Percentiles rank a stretch among this genome's conserved stretches.
These are phyloP conservation scores for Leucophora obtusa DNA, from an alignment of 2,888 invertebrate genomes.

Conservation along the genomic window DNA sequence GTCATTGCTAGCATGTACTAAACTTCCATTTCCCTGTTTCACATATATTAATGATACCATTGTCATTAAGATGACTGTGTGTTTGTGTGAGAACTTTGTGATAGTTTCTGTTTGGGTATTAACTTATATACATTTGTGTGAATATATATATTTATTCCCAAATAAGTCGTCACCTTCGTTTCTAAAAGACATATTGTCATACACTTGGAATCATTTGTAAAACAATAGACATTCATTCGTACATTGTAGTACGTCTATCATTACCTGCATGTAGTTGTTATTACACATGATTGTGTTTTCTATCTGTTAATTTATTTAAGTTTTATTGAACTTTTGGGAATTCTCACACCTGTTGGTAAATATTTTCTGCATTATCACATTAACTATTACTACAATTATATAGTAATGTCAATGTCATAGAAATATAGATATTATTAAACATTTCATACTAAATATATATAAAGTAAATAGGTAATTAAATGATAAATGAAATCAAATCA, in stretches of 20 bases:
- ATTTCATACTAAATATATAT: slow-evolving; percentile 41
- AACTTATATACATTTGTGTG: not conserved
- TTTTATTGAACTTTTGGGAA: slow-evolving; percentile 56
- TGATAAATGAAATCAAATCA: slow-evolving; percentile 21
- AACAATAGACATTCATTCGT: not conserved
- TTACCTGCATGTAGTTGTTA: not conserved
- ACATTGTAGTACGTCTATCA: no score
- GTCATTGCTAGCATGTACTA: not conserved
- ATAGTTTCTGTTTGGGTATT: not conserved
- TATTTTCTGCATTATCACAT: slow-evolving; percentile 16
- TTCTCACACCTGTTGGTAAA: slow-evolving; percentile 44
- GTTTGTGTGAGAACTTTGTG: no score
- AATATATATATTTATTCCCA: not conserved
- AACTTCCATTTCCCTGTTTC: not conserved
- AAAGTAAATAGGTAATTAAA: slow-evolving; percentile 49
- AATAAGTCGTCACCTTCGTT: slow-evolving; percentile 21
- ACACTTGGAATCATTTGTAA: not conserved
- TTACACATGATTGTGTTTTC: slow-evolving; percentile 9
- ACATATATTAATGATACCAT: not conserved
- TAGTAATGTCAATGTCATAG: slow-evolving; percentile 47
- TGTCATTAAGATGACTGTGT: not conserved
- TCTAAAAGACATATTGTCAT: not conserved
- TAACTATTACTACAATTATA: slow-evolving; percentile 17
- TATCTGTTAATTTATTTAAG: slow-evolving; percentile 42
- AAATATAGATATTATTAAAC: slow-evolving; percentile 19